Base-by-base conservation (phyloP, 2,888 invertebrate species). In the Leptodirus hochenwartii region DNA sequence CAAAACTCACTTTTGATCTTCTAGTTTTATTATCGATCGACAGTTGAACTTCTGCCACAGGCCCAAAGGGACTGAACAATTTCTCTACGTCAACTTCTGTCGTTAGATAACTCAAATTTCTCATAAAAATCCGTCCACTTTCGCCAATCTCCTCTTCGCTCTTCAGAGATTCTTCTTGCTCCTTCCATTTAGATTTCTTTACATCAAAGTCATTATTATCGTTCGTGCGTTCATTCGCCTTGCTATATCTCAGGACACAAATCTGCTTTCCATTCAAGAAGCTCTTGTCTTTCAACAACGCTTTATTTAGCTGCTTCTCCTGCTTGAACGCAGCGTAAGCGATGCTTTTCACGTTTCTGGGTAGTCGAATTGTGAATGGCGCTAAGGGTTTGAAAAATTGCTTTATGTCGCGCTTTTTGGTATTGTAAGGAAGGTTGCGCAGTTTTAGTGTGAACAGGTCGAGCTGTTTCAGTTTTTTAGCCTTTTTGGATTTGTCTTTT, bases 291-390 rank as follows among this genome's bases (percentile, higher is more conserved):
- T 87, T 88, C 27, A 64, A 58, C 41, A 91, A 58, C 2, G 84
- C 90, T 45, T 78, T 74, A 16, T 73, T 73, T 45, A 79, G 63
- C 38, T 80, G 77, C 37, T 69, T 73, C 46, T 88, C 81, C 3
- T 71, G 75, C 51, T 76, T 72, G 45, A 93, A 91, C 2, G 87
- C 87, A n/a, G 84, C 78, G 59, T 77, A 91, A 22, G 87, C 90
- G 44, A 90, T 78, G 4, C 88, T 85, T 47, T 76, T 72, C 2
- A 77, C 61, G 41, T 74, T 64, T n/a, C 63, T 51, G 0, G 88
- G 85, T 24, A 88, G 54, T 36, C 87, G 62, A 32, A 93, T 74
- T 3, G 82, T 78, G 46, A 67, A 76, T 2, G 79, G 69, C 39
- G 75, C 75, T 4, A 82, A 45, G 0, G 87, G 85, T 42, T 73